A percentile compares a stretch with the other conserved stretches of the same genome.
phyloP scores from a whole-genome alignment of 2,888 invertebrate genomes.

The Rotaria socialis region DNA sequence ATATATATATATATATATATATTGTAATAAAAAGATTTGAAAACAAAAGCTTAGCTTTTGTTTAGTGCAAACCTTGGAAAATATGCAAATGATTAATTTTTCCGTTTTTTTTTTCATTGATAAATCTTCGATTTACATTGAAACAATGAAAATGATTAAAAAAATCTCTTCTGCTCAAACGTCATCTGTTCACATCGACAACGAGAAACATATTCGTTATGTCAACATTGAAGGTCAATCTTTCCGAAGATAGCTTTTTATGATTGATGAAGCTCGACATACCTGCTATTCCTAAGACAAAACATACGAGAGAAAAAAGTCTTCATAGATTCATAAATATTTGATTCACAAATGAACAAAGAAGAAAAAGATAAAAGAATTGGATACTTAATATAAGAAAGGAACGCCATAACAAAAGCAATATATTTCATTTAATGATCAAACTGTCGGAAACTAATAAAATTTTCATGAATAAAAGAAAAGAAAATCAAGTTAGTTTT shows the following conservation, averaged over 20 bases:
- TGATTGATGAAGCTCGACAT: not conserved
- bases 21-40: not conserved
- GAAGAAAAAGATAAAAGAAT: too few species aligned
- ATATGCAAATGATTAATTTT: not conserved
- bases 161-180: not conserved
- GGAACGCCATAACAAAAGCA: too few species aligned
- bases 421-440: too few species aligned
- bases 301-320: not conserved
- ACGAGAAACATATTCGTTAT: not conserved
- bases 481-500: too few species aligned
- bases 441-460: too few species aligned
- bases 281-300: not conserved
- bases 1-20: not conserved
- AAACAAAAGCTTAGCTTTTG: not conserved
- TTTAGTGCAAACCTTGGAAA: not conserved
- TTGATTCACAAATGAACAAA: too few species aligned
- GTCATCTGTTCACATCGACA: constrained; percentile 20
- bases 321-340: not conserved
- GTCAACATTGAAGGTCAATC: not conserved
- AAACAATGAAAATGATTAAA: not conserved
- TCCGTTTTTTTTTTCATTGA: not conserved
- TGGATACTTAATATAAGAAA: too few species aligned
- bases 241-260: not conserved
- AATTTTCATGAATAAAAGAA: too few species aligned
- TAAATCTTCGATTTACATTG: not conserved